These are phyloP conservation scores for Lepidothrix coronata DNA, from an alignment of 2,113 vertebrate species.

Conservation along the genomic window DNA sequence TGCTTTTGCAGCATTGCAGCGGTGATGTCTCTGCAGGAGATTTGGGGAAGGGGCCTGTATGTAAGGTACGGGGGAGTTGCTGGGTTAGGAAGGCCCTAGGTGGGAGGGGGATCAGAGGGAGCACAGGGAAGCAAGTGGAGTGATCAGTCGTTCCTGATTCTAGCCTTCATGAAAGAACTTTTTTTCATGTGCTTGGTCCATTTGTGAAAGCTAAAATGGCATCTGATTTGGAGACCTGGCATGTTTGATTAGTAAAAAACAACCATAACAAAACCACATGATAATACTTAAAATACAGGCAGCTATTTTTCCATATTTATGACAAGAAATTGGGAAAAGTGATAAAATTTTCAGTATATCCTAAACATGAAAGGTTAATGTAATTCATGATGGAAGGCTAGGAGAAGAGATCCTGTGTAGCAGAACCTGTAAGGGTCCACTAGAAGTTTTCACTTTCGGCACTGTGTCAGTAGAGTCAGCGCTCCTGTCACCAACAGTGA, in stretches of 20 bases:
- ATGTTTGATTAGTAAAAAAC: background rate
- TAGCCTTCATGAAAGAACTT: background rate
- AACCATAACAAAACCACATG: background rate
- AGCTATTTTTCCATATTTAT: background rate
- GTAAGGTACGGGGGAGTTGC: background rate
- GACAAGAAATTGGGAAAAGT: background rate
- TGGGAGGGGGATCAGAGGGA: background rate
- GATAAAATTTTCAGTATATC: background rate
- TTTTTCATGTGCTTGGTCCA: background rate
- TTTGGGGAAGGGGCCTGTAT: background rate
- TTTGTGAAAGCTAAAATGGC: background rate
- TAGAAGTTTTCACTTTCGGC: background rate
- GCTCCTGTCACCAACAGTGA: background rate
- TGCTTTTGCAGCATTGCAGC: background rate
- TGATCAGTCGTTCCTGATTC: fast-evolving
- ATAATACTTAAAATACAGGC: background rate
- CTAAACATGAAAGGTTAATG: background rate
- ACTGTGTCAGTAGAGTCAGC: background rate
- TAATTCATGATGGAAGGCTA: background rate
- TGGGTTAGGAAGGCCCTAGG: background rate
- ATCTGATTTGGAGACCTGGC: background rate
- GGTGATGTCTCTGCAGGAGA: background rate
- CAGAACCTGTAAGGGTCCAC: background rate
- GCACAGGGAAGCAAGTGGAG: background rate
- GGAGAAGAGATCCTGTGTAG: background rate